Percentiles rank a stretch among this genome's conserved stretches.
Conservation (phyloP, 2,888 invertebrate species). For the Agapostemon virescens region DNA sequence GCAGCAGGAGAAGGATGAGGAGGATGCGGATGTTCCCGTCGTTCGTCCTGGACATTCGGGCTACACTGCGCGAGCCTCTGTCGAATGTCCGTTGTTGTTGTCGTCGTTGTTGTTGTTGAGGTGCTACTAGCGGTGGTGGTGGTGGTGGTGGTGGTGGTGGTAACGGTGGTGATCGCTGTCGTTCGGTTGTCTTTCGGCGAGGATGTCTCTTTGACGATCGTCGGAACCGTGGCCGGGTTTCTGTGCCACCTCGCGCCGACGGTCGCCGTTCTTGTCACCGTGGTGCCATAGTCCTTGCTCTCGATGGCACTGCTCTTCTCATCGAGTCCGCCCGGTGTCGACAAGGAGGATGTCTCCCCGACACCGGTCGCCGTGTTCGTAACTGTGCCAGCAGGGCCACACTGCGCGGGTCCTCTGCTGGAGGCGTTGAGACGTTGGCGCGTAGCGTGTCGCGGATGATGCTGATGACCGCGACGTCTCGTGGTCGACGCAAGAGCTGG, state of each 20-base stretch:
- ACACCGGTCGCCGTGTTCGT: slow-evolving; percentile 31
- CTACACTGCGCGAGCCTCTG: slow-evolving; percentile 79
- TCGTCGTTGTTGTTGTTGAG: too few species aligned
- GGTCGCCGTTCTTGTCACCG: slow-evolving; percentile 28
- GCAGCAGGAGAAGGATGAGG: neutral
- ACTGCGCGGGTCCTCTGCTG: slow-evolving; percentile 80
- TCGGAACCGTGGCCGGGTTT: slow-evolving; percentile 32
- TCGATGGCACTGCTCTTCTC: slow-evolving; percentile 52
- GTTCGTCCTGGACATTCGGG: slow-evolving; percentile 64
- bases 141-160: too few species aligned
- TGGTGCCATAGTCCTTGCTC: neutral
- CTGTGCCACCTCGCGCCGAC: slow-evolving; percentile 52
- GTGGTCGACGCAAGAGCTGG: slow-evolving; percentile 73
- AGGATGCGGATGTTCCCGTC: slow-evolving; percentile 10
- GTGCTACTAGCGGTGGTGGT: too few species aligned
- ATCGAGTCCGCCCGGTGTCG: slow-evolving; percentile 41
- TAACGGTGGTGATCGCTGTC: too few species aligned
- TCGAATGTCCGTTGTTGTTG: slow-evolving; percentile 67
- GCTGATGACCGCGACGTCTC: slow-evolving; percentile 79
- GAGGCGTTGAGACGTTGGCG: slow-evolving; percentile 77
- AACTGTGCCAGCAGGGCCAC: slow-evolving; percentile 76
- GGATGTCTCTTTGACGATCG: slow-evolving; percentile 4
- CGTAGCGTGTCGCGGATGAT: slow-evolving; percentile 77
- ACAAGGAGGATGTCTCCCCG: slow-evolving; percentile 25
- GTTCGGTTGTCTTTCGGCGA: slow-evolving; percentile 15